Conservation (phyloP, 2,888 invertebrate species). For the Bibio marci region DNA sequence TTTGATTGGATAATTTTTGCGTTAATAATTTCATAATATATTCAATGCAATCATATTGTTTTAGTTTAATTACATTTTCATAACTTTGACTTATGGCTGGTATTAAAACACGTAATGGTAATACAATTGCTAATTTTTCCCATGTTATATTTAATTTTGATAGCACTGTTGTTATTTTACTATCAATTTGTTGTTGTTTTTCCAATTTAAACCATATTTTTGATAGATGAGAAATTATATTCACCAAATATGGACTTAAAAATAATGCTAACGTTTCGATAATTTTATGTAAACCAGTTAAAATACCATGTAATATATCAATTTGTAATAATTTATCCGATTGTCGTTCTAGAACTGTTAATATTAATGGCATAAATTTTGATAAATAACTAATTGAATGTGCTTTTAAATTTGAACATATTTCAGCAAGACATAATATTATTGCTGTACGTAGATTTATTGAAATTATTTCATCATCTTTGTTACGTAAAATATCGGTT, state of each 20-base stretch:
- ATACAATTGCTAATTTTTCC: conserved; percentile 45
- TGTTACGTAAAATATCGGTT: conserved; percentile 30
- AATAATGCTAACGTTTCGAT: conserved; percentile 68
- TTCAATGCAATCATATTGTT: conserved; percentile 41
- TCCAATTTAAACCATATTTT: conserved; percentile 37
- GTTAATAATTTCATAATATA: conserved; percentile 60
- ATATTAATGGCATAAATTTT: conserved; percentile 59
- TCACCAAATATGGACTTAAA: conserved; percentile 67
- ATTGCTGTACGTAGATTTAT: conserved; percentile 47
- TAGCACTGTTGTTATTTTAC: conserved; percentile 35
- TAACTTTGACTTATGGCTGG: conserved; percentile 55
- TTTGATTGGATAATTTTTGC: conserved; percentile 48
- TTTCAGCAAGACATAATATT: conserved; percentile 60
- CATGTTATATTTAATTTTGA: conserved; percentile 42
- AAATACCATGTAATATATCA: conserved; percentile 37
- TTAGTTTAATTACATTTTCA: conserved; percentile 37
- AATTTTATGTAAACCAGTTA: conserved; percentile 66
- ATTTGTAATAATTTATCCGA: conserved; percentile 41
- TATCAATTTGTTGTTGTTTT: conserved; percentile 16
- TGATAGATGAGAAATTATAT: conserved; percentile 47
- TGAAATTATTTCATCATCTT: conserved; percentile 15
- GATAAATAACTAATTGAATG: conserved; percentile 58
- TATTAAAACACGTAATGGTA: conserved; percentile 58
- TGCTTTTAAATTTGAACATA: conserved; percentile 56
- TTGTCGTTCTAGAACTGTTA: conserved; percentile 44